Conservation (phyloP, 1,140 invertebrate genomes). For the Chironomus tepperi region DNA sequence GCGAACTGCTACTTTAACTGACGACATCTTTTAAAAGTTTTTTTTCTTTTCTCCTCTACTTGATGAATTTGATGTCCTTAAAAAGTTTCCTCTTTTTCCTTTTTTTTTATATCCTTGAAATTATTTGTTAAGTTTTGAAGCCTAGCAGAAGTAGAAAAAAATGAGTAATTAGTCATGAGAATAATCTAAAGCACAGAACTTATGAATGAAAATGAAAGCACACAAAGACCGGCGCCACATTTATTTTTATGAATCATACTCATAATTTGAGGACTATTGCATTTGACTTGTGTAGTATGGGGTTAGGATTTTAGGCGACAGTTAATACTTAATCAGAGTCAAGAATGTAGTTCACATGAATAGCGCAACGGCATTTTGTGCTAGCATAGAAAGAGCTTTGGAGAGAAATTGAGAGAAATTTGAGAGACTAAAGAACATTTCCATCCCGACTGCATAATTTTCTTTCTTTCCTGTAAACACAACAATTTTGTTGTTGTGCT, state of each 20-base stretch:
- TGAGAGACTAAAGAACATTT: neutral
- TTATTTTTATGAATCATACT: conserved; percentile 22
- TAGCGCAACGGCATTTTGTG: neutral
- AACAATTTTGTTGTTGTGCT: conserved; percentile 4
- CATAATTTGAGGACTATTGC: neutral
- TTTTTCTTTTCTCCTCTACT: neutral
- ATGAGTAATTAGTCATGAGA: neutral
- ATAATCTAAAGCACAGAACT: neutral
- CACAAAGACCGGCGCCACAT: conserved; percentile 11
- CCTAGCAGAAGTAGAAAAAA: neutral
- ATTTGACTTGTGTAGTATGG: neutral
- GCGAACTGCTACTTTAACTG: conserved; percentile 96
- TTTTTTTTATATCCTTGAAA: neutral
- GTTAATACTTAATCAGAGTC: neutral
- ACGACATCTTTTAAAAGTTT: conserved; percentile 61
- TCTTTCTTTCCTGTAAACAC: neutral
- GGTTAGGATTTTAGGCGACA: conserved; percentile 19
- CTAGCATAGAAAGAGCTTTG: neutral
- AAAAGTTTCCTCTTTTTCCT: neutral
- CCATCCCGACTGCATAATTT: neutral
- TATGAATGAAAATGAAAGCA: conserved; percentile 22
- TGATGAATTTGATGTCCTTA: neutral
- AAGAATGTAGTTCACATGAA: neutral
- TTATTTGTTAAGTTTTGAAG: neutral
- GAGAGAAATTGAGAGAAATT: neutral